Evolutionary conservation across 1,140 invertebrate species (phyloP), one percentile per base, ranked within the genome.

Genomic region (Vollenhovia emeryi): DNA sequence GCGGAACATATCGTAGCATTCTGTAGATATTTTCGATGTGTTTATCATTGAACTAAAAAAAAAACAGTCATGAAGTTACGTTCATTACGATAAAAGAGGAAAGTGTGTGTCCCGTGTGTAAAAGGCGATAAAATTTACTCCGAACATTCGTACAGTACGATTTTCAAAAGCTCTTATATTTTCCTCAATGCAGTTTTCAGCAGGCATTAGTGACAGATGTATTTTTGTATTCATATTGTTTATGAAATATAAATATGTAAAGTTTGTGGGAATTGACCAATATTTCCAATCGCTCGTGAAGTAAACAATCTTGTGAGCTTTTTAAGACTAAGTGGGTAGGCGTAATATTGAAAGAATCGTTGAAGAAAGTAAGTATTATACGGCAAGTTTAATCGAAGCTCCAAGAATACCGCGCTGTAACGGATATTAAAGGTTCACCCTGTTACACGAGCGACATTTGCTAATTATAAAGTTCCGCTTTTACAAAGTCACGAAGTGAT

Each of bases 401-500:
- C 76, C n/a, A 52, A 68, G 76, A 79, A 55, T 79, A 79, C 3
- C 21, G 18, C 13, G 36, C 13, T 57, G 8, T 43, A 71, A 50
- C 36, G 78, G 36, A 82, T 71, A 71, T 69, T 82, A 71, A 82
- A 82, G 66, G 27, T 73, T 78, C 36, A 84, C 64, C 48, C 33
- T 50, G 83, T 50, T 80, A 79, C 55, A 62, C 59, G 59, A 55
- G 45, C 43, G 50, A 79, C 59, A 85, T 82, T 85, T 69, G 64
- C 84, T 80, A 85, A 85, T 85, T 85, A 80, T 79, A 80, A 85
- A 85, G 75, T 85, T 68, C 36, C n/a, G 40, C 62, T 68, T 85
- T 85, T 85, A 71, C 13, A 73, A 64, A 73, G 57, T 57, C 33
- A 24, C 33, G 55, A 66, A 40, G 68, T 86, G 30, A 52, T 68